Evolutionary conservation across 2,888 invertebrate genomes (phyloP).

Genomic region (Phalera bucephala): DNA sequence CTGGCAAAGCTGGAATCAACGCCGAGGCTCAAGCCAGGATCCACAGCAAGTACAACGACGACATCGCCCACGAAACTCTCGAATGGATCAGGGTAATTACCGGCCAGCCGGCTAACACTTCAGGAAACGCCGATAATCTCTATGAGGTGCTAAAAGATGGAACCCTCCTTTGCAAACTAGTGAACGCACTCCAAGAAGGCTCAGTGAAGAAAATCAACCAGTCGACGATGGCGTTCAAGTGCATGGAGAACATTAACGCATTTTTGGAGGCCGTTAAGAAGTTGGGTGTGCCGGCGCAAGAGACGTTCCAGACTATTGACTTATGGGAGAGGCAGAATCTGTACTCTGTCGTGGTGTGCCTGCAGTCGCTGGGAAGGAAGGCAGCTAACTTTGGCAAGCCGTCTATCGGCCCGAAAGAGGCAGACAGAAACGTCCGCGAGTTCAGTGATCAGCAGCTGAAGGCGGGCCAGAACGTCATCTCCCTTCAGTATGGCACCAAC

Average conservation of each 20-base stretch:
- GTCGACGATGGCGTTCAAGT: constrained; percentile 96
- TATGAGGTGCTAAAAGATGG: constrained; percentile 95
- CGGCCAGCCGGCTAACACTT: constrained; percentile 90
- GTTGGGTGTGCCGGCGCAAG: constrained; percentile 95
- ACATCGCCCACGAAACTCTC: constrained; percentile 94
- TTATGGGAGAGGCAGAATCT: constrained; percentile 98
- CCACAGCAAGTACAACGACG: constrained; percentile 97
- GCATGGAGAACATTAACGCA: constrained; percentile 99
- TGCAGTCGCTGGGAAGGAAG: constrained; percentile 97
- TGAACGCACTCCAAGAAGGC: constrained; percentile 92
- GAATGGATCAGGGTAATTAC: constrained; percentile 96
- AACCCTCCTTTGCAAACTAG: constrained; percentile 93
- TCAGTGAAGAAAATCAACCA: constrained; percentile 96
- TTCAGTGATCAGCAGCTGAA: constrained; percentile 97
- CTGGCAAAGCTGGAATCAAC: constrained; percentile 78
- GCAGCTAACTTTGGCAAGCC: constrained; percentile 92
- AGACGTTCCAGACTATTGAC: constrained; percentile 99
- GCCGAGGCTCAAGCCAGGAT: constrained; percentile 85
- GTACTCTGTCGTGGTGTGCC: constrained; percentile 97
- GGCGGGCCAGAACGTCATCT: constrained; percentile 96
- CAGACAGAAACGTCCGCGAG: constrained; percentile 95
- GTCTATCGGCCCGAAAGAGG: constrained; percentile 97
- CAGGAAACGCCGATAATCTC: constrained; percentile 95
- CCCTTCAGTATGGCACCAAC: constrained; percentile 98
- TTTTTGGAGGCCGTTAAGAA: constrained; percentile 93